Conservation (phyloP, 2,888 invertebrate genomes). For the Apamea sordens region DNA sequence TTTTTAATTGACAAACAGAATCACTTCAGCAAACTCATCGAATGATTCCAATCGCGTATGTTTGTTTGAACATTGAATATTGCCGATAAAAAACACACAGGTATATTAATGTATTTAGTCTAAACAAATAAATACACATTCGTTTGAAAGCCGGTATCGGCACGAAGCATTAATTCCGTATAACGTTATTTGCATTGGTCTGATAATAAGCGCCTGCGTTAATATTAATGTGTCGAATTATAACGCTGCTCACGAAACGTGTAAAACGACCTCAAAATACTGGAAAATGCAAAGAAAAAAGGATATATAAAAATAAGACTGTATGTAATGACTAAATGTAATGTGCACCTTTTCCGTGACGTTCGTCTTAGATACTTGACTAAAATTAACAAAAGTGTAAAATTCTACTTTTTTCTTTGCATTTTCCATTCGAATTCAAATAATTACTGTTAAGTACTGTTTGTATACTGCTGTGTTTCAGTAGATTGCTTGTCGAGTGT, state of each 20-base stretch:
- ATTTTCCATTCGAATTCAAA: not conserved
- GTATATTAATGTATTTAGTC: conserved; percentile 37
- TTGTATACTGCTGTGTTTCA: not conserved
- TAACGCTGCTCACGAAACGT: conserved; percentile 24
- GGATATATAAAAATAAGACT: not conserved
- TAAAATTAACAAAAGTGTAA: not conserved
- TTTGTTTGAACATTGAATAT: conserved; percentile 27
- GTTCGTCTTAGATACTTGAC: not conserved
- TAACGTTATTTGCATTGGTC: conserved; percentile 58
- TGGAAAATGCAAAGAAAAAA: not conserved
- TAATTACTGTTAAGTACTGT: not conserved
- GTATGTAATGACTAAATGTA: too few relatives aligned
- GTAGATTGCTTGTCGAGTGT: conserved; percentile 8
- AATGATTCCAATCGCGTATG: conserved; percentile 10
- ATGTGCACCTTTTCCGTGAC: not conserved
- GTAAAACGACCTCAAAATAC: not conserved
- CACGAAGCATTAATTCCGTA: conserved; percentile 48
- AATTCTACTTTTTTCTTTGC: not conserved
- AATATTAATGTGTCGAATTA: conserved; percentile 59
- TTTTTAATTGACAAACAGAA: conserved; percentile 21
- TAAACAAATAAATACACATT: conserved; percentile 50
- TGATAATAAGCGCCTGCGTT: conserved; percentile 62
- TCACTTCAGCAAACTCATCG: conserved; percentile 25
- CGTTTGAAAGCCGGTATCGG: conserved; percentile 41
- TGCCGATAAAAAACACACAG: conserved; percentile 30